Percentiles rank a stretch among this genome's conserved stretches.
phyloP scores from a whole-genome alignment of 2,888 invertebrate genomes.

The Campaea margaritaria region DNA sequence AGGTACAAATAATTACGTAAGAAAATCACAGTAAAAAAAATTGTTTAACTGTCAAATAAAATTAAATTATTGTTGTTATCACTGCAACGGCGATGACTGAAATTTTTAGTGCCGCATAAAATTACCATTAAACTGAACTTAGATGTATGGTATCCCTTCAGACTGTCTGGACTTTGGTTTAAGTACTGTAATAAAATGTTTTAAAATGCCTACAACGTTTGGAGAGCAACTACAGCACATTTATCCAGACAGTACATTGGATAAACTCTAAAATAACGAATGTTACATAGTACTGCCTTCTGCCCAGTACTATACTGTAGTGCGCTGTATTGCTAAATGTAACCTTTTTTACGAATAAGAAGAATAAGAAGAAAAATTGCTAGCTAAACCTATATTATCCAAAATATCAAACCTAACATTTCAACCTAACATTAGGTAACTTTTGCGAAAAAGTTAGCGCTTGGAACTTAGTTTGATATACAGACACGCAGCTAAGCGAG shows the following conservation, averaged over 20 bases:
- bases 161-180: constrained; percentile 41
- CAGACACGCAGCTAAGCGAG: too few relatives aligned
- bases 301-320: too few relatives aligned
- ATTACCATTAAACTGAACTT: constrained; percentile 49
- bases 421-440: too few relatives aligned
- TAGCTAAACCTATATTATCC: too few relatives aligned
- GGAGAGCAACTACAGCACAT: constrained; percentile 5
- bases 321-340: too few relatives aligned
- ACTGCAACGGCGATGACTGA: constrained; percentile 48
- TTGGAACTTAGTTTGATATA: too few relatives aligned
- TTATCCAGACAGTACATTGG: constrained; percentile 7
- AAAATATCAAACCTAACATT: too few relatives aligned
- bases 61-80: constrained; percentile 51
- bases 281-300: too few relatives aligned
- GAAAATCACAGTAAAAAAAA: constrained; percentile 6
- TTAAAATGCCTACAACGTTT: constrained; percentile 44
- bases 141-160: constrained; percentile 49
- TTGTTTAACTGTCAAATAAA: constrained; percentile 47
- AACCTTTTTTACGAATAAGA: too few relatives aligned
- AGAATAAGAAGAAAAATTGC: too few relatives aligned
- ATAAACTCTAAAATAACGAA: background rate
- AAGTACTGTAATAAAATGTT: constrained; percentile 47
- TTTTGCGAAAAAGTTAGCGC: too few relatives aligned
- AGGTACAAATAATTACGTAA: too few relatives aligned
- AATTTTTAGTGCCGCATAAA: constrained; percentile 57